These are phyloP conservation scores for Oryzias woworae DNA, from an alignment of 2,113 vertebrate genomes.

Conservation along the genomic window DNA sequence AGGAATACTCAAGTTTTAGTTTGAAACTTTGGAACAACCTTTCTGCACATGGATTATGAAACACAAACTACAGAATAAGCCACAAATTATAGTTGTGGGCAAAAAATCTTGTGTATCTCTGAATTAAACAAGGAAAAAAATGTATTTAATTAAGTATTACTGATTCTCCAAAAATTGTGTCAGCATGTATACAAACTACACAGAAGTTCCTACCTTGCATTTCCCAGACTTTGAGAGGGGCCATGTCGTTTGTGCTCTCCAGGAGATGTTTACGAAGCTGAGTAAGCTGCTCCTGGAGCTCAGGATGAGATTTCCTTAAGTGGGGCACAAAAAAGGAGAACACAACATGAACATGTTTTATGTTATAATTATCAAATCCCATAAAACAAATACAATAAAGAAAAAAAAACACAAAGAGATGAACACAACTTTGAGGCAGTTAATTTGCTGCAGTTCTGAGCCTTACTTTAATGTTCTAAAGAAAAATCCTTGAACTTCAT, in stretches of 20 bases:
- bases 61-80: no score
- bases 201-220: constrained; percentile 80
- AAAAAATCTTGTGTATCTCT: no score
- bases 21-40: no score
- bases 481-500: constrained; percentile 92
- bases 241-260: constrained; percentile 87
- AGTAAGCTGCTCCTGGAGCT: constrained; percentile 82
- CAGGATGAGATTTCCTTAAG: constrained; percentile 83
- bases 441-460: not conserved
- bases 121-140: no score
- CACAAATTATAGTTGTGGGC: no score
- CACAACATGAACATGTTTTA: not conserved
- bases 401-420: not conserved
- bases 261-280: constrained; percentile 88
- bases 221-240: constrained; percentile 95
- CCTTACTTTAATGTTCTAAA: constrained; percentile 91
- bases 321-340: constrained; percentile 14
- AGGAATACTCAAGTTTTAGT: no score
- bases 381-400: not conserved
- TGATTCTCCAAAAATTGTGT: no score
- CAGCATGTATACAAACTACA: no score
- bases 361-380: not conserved
- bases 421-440: not conserved
- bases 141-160: no score
- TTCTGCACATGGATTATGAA: no score